These are phyloP conservation scores for Drosophila leonis DNA, from an alignment of 2,888 invertebrate species.

Conservation along the genomic window DNA sequence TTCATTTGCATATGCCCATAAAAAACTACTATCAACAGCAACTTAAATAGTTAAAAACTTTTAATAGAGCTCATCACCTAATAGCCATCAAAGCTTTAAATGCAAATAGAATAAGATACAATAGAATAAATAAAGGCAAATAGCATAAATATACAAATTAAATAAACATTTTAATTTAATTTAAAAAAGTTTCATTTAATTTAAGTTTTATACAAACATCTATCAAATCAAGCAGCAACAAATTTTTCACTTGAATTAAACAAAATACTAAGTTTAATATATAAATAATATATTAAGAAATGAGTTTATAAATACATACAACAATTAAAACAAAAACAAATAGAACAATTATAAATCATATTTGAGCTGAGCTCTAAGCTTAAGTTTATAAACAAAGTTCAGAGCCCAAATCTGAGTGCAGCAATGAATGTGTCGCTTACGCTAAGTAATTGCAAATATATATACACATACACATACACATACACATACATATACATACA, in stretches of 20 bases:
- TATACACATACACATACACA: conserved; percentile 5
- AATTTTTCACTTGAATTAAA: background rate
- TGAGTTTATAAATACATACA: no score
- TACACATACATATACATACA: conserved; percentile 5
- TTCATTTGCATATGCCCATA: background rate
- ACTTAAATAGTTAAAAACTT: background rate
- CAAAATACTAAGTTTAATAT: no score
- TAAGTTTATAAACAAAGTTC: background rate
- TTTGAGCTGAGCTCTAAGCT: background rate
- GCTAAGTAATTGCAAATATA: conserved; percentile 22
- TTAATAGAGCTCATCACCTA: background rate
- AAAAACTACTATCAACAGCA: background rate
- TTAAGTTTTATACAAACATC: background rate
- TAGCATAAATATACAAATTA: background rate
- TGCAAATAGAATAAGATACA: background rate
- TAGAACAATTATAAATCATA: background rate
- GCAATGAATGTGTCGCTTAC: conserved; percentile 20
- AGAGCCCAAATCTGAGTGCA: background rate
- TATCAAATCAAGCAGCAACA: background rate
- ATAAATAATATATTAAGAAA: no score
- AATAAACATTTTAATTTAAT: background rate
- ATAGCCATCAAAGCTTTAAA: background rate
- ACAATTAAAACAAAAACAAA: background rate
- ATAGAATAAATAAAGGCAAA: no score
- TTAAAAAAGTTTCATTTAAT: no score